A percentile compares a stretch with the other conserved stretches of the same genome.
Conservation (phyloP, 1,140 invertebrate genomes). For the Rhyzopertha dominica region DNA sequence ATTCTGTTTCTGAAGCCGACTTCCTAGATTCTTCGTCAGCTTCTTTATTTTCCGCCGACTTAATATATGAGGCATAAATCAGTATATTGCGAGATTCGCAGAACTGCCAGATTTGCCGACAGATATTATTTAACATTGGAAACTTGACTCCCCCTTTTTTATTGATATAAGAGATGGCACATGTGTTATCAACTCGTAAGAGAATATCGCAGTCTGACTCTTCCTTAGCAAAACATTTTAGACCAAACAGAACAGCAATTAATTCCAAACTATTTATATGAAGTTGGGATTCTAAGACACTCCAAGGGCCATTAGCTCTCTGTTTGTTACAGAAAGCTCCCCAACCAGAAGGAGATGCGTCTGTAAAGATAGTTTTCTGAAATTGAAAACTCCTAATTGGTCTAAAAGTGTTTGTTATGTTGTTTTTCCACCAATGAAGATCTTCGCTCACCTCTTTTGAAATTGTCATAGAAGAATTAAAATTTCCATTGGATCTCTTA, state of each 20-base stretch:
- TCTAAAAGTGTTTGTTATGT: too few species aligned
- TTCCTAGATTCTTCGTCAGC: constrained; percentile 9
- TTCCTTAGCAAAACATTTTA: constrained; percentile 7
- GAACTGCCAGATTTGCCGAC: constrained; percentile 18
- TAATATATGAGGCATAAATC: constrained; percentile 10
- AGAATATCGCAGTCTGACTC: constrained; percentile 1
- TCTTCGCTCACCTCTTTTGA: too few species aligned
- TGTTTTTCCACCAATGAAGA: too few species aligned
- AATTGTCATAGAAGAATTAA: too few species aligned
- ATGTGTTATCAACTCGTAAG: constrained; percentile 13
- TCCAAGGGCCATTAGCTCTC: not conserved
- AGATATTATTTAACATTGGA: constrained; percentile 11
- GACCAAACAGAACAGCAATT: constrained; percentile 4
- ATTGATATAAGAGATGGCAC: constrained; percentile 13
- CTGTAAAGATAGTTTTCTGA: too few species aligned
- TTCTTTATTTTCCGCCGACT: constrained; percentile 5
- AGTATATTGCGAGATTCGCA: constrained; percentile 5
- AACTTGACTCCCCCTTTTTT: constrained; percentile 8
- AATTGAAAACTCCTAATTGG: too few species aligned
- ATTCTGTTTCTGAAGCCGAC: constrained; percentile 1
- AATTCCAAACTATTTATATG: constrained; percentile 12
- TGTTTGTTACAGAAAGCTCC: not conserved
- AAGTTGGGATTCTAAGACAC: not conserved
- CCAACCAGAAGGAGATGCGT: constrained; percentile 1
- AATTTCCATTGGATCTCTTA: too few species aligned